Evolutionary conservation across 1,140 invertebrate species (phyloP), one percentile per base, ranked within the genome.

Genomic region (Coenobita brevimanus): DNA sequence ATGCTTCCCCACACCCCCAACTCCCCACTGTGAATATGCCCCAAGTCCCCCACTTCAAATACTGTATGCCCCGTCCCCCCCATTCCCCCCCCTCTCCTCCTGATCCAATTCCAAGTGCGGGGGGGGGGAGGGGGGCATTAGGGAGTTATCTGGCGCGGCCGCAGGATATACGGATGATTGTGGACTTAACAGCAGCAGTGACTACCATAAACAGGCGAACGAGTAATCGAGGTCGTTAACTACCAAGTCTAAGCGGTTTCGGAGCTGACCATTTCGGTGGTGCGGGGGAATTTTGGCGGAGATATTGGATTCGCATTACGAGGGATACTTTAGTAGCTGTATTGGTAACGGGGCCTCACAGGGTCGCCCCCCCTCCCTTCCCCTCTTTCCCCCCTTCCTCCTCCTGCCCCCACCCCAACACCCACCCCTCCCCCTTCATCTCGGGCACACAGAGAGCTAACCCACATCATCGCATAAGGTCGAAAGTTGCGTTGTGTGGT

Each of bases 141-240:
- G 75, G 84, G 84, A 71, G 76, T 80, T 87, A 71, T 81, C 69
- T 71, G 27, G 27, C 64, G 75, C 75, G 27, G 27, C 73, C 75
- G 82, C 62, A 71, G 75, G 54, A 62, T 8, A 75, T 46, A 62
- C 64, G 73, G 82, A 78, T 85, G 82, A 85, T 85, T 76, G 82
- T 54, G 71, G 82, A 85, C 50, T 85, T 85, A 85, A 76, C 82
- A 85, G 54, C 82, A 80, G 76, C 84, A 57, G 76, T 87, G 84
- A 87, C 84, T 87, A 87, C 78, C 76, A 87, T 87, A 87, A 87
- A 87, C 84, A 87, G 73, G 43, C 76, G 60, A 80, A 81, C 84
- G 84, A 87, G 84, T 87, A 87, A 87, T 87, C 75, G 84, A 73
- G 62, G 84, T 87, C 84, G 84, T 87, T 87, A 87, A 87, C 84